Evolutionary conservation across 2,113 vertebrate genomes (phyloP), one percentile per base, ranked within the genome.

Genomic region (Cyanistes caeruleus): DNA sequence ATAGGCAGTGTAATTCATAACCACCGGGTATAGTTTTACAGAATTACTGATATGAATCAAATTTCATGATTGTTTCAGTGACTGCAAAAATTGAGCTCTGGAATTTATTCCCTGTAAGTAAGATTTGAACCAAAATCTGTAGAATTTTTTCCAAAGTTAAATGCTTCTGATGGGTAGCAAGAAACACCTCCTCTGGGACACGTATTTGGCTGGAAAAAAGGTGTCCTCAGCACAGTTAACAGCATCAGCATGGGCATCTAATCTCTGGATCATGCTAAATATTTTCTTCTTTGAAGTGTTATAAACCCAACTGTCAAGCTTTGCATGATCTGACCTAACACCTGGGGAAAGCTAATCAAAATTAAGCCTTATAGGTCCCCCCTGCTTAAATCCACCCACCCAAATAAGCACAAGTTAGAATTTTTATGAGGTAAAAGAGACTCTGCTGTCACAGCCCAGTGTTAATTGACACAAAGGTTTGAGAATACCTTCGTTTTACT

Each of bases 391-490:
- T 97, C 94, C 93, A 91, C 89, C 96, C 93, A 93, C 92, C 77
- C 20, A 11, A 95, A 89, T 58, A 90, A 83, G 75, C 59, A 59
- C 75, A 59, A 87, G 75, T 35, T 28, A 21, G 79, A 85, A 95
- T 88, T 97, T 93, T 91, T 73, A 91, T 89, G 67, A 93, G 63
- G 77, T 67, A 84, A 58, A 90, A 78, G 35, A 93, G 74, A 89
- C 65, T 64, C n/a, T 86, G 75, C 87, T 95, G 92, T 96, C 92
- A 91, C 63, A 96, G 86, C 49, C 70, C 67, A 7, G 35, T 62
- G 70, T 92, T 96, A 96, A 96, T 93, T 97, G 93, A 80, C 94
- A 89, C 81, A 95, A 85, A 91, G 90, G 81, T 77, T 89, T 92
- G 70, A 87, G 83, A 91, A 93, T 20, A 77, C 87, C 78, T 92